Percentiles rank a stretch among this genome's conserved stretches.
Evolutionary conservation across 2,888 invertebrate species (phyloP).

Genomic region (Andrena marginata): DNA sequence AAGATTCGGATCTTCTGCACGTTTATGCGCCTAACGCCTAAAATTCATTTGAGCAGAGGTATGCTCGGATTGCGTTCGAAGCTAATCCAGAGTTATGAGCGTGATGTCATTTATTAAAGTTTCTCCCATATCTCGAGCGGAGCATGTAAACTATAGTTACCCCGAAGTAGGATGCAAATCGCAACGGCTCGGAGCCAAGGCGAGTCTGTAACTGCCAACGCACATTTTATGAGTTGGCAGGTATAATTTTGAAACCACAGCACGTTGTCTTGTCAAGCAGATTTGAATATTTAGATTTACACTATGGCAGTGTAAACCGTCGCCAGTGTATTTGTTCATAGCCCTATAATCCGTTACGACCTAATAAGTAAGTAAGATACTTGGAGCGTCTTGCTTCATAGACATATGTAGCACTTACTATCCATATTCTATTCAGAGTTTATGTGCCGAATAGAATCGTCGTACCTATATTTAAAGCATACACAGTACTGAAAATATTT

Average conservation of each 20-base stretch:
- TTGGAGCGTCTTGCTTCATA: no score
- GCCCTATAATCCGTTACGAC: background rate
- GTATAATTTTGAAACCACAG: background rate
- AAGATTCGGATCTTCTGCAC: background rate
- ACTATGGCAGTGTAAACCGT: background rate
- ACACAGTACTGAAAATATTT: no score
- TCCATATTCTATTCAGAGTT: no score
- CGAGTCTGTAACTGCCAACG: conserved; percentile 1
- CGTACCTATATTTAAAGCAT: no score
- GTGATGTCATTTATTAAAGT: conserved; percentile 27
- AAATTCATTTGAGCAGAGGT: background rate
- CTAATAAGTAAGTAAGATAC: background rate
- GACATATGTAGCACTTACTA: no score
- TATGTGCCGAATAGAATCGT: no score
- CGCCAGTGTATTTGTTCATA: background rate
- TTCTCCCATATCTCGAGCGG: background rate
- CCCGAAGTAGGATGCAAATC: conserved; percentile 4
- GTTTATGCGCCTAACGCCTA: background rate
- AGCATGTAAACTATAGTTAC: background rate
- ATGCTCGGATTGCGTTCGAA: background rate
- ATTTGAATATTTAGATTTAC: background rate
- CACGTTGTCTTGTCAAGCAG: background rate
- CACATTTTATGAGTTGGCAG: background rate
- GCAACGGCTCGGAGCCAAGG: background rate
- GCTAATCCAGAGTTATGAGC: conserved; percentile 22